Conservation (phyloP, 2,113 vertebrate species). For the Elephas maximus region DNA sequence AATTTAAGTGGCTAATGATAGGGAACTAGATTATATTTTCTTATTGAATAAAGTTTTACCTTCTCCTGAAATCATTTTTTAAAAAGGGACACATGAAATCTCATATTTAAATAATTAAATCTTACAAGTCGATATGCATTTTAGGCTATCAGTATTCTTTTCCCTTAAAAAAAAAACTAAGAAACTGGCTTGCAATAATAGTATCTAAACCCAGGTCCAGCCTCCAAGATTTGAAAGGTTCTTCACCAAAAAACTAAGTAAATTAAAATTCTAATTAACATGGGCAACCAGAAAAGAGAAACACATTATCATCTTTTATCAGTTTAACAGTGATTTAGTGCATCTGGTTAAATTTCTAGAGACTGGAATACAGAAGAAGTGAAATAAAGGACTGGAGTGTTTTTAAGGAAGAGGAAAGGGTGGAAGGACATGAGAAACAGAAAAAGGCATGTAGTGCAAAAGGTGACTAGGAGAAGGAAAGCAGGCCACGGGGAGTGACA, state of each 20-base stretch:
- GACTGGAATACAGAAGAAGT: background rate
- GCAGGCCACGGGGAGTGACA: background rate
- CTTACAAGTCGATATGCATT: background rate
- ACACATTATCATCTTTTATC: background rate
- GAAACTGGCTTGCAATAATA: slow-evolving; percentile 6
- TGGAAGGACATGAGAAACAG: background rate
- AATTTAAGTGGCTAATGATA: slow-evolving; percentile 36
- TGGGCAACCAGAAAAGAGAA: slow-evolving; percentile 1
- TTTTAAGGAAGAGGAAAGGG: slow-evolving; percentile 20
- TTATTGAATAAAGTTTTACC: slow-evolving; percentile 30
- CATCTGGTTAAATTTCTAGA: background rate
- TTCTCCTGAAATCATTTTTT: slow-evolving; percentile 33
- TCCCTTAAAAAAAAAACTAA: background rate
- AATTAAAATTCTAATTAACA: slow-evolving; percentile 22
- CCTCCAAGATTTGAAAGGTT: slow-evolving; percentile 3
- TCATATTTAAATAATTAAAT: slow-evolving; percentile 48
- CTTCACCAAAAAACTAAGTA: background rate
- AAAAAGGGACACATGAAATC: slow-evolving; percentile 18
- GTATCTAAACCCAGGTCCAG: background rate
- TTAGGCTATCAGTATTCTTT: background rate
- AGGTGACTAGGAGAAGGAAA: background rate
- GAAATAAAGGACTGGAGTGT: background rate
- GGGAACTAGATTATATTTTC: slow-evolving; percentile 49
- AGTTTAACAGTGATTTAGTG: background rate
- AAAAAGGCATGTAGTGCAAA: background rate